phyloP scores from a whole-genome alignment of 1,140 invertebrate genomes.

The Pogonomyrmex barbatus region DNA sequence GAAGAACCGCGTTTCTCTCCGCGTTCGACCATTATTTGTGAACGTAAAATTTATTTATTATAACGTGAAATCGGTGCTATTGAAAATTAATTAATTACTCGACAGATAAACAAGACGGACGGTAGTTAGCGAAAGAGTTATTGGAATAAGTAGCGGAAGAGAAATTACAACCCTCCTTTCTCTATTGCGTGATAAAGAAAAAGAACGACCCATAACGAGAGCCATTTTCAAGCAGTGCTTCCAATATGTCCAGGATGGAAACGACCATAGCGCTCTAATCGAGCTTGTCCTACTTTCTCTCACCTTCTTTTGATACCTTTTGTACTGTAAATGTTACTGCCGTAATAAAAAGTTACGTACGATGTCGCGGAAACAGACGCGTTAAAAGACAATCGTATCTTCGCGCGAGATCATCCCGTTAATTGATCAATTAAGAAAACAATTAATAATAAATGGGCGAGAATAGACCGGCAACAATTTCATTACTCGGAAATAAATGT shows the following conservation, averaged over 20 bases:
- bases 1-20: no score
- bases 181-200: constrained; percentile 60
- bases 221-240: constrained; percentile 68
- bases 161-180: constrained; percentile 54
- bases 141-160: constrained; percentile 47
- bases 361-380: background rate
- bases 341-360: constrained; percentile 57
- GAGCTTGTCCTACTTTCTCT: constrained; percentile 59
- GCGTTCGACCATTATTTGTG: background rate
- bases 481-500: background rate
- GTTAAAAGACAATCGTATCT: constrained; percentile 9
- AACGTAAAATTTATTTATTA: constrained; percentile 4
- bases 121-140: constrained; percentile 9
- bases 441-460: background rate
- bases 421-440: background rate
- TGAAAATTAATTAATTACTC: constrained; percentile 21
- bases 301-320: constrained; percentile 55
- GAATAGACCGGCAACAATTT: background rate
- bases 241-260: constrained; percentile 68
- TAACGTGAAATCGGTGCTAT: background rate
- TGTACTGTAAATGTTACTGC: constrained; percentile 55
- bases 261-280: constrained; percentile 48
- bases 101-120: constrained; percentile 32
- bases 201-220: constrained; percentile 67
- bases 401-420: background rate